Percentiles rank a stretch among this genome's conserved stretches.
phyloP scores from a whole-genome alignment of 2,797 vertebrate species.

The Falco novaeseelandiae region DNA sequence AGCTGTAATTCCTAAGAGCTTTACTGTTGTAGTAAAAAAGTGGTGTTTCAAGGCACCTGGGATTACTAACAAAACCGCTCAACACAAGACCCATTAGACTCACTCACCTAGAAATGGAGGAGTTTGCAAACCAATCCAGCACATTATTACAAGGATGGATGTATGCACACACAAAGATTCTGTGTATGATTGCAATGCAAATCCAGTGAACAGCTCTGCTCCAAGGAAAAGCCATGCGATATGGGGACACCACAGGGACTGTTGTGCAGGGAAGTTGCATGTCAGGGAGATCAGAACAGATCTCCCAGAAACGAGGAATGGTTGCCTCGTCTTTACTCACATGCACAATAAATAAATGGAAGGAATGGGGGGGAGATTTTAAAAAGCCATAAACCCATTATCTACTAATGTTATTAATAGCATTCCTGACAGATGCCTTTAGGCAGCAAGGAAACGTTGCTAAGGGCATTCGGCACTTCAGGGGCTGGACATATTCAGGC shows the following conservation, averaged over 20 bases:
- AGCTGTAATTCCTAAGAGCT: not conserved
- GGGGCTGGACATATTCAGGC: not conserved
- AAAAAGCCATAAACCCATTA: not conserved
- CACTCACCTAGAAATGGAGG: not conserved
- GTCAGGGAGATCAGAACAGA: not conserved
- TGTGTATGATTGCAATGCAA: not conserved
- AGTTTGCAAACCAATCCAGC: not conserved
- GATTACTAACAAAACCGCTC: not conserved
- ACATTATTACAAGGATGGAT: rapidly evolving
- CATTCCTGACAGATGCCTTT: not conserved
- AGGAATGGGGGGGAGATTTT: no score
- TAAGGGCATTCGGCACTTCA: not conserved
- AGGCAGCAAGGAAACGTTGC: constrained; percentile 2
- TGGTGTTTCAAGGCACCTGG: not conserved
- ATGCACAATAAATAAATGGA: not conserved
- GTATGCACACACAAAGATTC: not conserved
- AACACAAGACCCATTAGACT: not conserved
- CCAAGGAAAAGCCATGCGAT: not conserved
- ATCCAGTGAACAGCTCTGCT: not conserved
- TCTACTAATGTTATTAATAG: not conserved
- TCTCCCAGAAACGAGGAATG: not conserved
- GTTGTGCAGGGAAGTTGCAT: not conserved
- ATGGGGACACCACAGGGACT: rapidly evolving
- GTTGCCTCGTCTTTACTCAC: not conserved
- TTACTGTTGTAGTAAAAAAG: not conserved